These are phyloP conservation scores for Mus pahari DNA, from an alignment of 2,113 vertebrate species.

Conservation along the genomic window DNA sequence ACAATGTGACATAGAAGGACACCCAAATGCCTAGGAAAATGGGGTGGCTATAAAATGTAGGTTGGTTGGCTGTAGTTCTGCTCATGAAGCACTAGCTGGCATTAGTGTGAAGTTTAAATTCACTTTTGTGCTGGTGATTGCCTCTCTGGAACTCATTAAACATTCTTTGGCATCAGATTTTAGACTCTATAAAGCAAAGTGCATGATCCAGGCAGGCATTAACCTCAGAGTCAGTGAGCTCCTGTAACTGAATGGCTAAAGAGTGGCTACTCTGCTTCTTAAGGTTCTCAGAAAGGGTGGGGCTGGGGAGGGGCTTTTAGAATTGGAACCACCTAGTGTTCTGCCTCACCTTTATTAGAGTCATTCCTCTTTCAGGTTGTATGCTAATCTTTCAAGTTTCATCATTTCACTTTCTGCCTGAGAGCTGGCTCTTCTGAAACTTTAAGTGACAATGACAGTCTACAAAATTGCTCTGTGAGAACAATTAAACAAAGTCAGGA, in stretches of 20 bases:
- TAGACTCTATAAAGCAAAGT: slow-evolving; percentile 52
- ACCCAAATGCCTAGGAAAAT: slow-evolving; percentile 48
- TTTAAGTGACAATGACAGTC: slow-evolving; percentile 77
- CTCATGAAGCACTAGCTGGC: slow-evolving; percentile 78
- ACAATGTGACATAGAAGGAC: slow-evolving; percentile 27
- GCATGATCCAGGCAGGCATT: slow-evolving; percentile 78
- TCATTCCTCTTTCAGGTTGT: slow-evolving; percentile 7
- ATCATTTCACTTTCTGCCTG: slow-evolving; percentile 69
- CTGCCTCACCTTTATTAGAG: neutral
- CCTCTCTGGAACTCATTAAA: slow-evolving; percentile 82
- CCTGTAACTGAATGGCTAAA: slow-evolving; percentile 24
- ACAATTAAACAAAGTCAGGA: slow-evolving; percentile 81
- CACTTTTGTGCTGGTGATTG: slow-evolving; percentile 77
- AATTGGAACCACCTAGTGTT: too few species aligned
- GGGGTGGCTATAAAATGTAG: slow-evolving; percentile 72
- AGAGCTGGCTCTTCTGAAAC: slow-evolving; percentile 70
- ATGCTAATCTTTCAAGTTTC: slow-evolving; percentile 62
- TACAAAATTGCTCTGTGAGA: slow-evolving; percentile 78
- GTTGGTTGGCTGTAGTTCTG: slow-evolving; percentile 78
- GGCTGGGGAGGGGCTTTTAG: neutral
- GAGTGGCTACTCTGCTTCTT: neutral
- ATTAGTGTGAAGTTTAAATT: slow-evolving; percentile 82
- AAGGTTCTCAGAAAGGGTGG: slow-evolving; percentile 42
- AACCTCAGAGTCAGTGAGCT: slow-evolving; percentile 41
- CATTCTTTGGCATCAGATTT: slow-evolving; percentile 75